These are phyloP conservation scores for Ammodytes marinus DNA, from an alignment of 2,113 vertebrate species.

Conservation along the genomic window DNA sequence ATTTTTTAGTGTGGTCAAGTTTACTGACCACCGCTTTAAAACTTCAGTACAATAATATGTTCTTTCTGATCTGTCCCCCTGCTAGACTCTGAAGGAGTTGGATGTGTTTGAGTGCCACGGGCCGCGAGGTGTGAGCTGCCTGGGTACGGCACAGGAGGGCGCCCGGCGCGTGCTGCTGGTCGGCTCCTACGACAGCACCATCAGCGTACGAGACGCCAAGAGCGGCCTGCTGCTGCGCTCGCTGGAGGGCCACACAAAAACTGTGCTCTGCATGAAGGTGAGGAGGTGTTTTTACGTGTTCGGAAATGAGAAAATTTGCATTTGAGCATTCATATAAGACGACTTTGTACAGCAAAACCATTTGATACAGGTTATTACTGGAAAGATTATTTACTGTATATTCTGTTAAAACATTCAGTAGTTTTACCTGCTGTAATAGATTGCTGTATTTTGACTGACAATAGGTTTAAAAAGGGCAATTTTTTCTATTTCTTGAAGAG, in stretches of 20 bases:
- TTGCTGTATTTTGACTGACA: not conserved
- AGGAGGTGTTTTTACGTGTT: slow-evolving; percentile 23
- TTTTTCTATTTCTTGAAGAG: not conserved
- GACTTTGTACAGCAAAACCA: too few species aligned
- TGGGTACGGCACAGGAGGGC: slow-evolving; percentile 94
- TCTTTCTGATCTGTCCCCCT: not conserved
- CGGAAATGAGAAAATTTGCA: too few species aligned
- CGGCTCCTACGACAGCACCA: slow-evolving; percentile 97
- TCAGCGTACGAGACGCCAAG: slow-evolving; percentile 93
- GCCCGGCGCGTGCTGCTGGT: slow-evolving; percentile 92
- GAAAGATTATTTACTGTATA: not conserved
- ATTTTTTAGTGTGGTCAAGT: not conserved
- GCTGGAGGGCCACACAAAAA: slow-evolving; percentile 94
- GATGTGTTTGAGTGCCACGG: slow-evolving; percentile 95
- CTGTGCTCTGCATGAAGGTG: slow-evolving; percentile 97
- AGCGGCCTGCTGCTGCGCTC: slow-evolving; percentile 93
- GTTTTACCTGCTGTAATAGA: not conserved
- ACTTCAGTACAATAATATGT: not conserved
- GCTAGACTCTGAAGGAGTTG: slow-evolving; percentile 90
- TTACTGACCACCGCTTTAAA: not conserved
- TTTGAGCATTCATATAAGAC: too few species aligned
- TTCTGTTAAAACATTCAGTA: not conserved
- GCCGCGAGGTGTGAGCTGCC: slow-evolving; percentile 94
- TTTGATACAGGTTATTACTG: too few species aligned
- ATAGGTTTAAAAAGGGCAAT: not conserved